Evolutionary conservation across 2,797 vertebrate genomes (phyloP).

Genomic region (Smutsia temminckii): DNA sequence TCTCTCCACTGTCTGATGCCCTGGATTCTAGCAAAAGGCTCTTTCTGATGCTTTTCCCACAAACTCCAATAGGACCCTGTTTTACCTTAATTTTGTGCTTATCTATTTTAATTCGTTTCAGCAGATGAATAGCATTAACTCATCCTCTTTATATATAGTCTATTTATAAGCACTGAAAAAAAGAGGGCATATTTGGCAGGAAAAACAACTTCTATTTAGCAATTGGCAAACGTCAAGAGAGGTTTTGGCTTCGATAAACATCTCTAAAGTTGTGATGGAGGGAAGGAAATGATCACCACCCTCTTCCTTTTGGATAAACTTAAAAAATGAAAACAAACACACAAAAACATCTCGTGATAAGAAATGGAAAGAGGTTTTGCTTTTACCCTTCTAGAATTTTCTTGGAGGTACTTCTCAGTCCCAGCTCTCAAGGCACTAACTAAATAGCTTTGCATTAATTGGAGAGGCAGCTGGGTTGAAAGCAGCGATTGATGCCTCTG

Average conservation of each 20-base stretch:
- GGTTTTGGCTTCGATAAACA: slow-evolving; percentile 70
- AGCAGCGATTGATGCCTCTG: neutral
- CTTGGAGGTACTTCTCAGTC: neutral
- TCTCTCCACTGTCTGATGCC: neutral
- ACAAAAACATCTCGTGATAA: neutral
- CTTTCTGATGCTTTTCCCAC: slow-evolving; percentile 74
- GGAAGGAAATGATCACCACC: slow-evolving; percentile 35
- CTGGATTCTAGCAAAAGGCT: neutral
- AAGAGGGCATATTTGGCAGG: slow-evolving; percentile 75
- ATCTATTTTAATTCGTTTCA: slow-evolving; percentile 74
- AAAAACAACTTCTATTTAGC: slow-evolving; percentile 70
- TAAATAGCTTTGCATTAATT: slow-evolving; percentile 49
- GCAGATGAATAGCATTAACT: slow-evolving; percentile 76
- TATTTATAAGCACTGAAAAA: slow-evolving; percentile 75
- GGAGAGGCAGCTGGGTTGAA: slow-evolving; percentile 49
- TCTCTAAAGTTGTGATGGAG: slow-evolving; percentile 67
- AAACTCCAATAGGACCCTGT: slow-evolving; percentile 49
- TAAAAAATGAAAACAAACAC: slow-evolving; percentile 66
- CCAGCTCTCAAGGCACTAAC: slow-evolving; percentile 3
- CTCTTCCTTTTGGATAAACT: slow-evolving; percentile 53
- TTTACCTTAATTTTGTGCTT: slow-evolving; percentile 72
- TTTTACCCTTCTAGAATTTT: neutral
- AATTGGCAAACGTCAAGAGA: slow-evolving; percentile 67
- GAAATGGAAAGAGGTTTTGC: neutral
- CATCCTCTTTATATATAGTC: slow-evolving; percentile 72